Percentiles rank a stretch among this genome's conserved stretches.
These are phyloP conservation scores for Phalloptychus januarius DNA, from an alignment of 2,797 vertebrate species.

Conservation along the genomic window DNA sequence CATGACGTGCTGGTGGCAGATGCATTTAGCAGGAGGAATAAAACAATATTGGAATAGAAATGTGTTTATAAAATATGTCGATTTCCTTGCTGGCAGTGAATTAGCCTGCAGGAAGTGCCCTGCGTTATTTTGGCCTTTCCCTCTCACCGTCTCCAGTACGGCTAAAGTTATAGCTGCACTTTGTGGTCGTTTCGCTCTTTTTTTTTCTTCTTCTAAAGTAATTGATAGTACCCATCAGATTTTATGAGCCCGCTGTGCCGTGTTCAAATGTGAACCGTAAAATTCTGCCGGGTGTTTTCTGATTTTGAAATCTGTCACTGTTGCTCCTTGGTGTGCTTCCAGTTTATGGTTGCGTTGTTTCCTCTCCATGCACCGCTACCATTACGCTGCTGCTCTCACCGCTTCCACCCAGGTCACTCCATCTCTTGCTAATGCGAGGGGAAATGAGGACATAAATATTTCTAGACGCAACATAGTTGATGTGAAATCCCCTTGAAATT, in stretches of 20 bases:
- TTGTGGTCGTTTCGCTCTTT: conserved; percentile 18
- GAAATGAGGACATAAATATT: conserved; percentile 29
- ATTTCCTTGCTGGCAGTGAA: conserved; percentile 19
- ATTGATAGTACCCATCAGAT: conserved; percentile 57
- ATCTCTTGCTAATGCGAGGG: conserved; percentile 34
- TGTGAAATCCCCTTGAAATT: conserved; percentile 12
- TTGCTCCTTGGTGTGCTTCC: conserved; percentile 2
- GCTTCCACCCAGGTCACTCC: conserved; percentile 19
- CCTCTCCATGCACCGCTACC: conserved; percentile 23
- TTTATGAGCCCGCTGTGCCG: conserved; percentile 49
- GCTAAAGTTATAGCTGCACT: conserved; percentile 42
- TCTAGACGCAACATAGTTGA: background rate
- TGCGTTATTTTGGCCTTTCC: conserved; percentile 43
- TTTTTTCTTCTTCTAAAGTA: conserved; percentile 23
- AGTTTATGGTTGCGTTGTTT: conserved; percentile 42
- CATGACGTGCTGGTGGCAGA: background rate
- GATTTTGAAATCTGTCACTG: conserved; percentile 43
- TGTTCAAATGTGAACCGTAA: conserved; percentile 45
- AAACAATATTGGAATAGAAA: conserved; percentile 14
- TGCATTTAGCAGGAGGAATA: conserved; percentile 20
- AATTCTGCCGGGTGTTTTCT: conserved; percentile 42
- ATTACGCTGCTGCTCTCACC: conserved; percentile 22
- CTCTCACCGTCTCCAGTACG: conserved; percentile 30
- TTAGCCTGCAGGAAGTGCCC: conserved; percentile 28
- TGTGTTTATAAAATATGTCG: conserved; percentile 43